phyloP scores from a whole-genome alignment of 2,797 vertebrate genomes.

The Eospalax fontanierii region DNA sequence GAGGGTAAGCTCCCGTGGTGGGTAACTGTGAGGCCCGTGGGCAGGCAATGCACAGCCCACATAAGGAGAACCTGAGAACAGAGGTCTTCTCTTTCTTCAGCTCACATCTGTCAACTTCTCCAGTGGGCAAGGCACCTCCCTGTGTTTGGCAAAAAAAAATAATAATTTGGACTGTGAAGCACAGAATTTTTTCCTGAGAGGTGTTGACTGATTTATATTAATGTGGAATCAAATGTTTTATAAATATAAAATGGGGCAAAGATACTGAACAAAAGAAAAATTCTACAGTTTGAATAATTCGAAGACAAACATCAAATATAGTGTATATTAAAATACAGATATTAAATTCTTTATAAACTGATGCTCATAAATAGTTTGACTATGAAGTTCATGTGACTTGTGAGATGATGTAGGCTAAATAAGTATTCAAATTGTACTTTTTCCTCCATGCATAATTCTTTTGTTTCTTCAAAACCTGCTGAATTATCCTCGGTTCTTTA shows the following conservation, averaged over 20 bases:
- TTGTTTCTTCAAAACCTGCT: neutral
- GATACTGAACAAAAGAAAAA: neutral
- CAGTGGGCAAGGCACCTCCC: neutral
- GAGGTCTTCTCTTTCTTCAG: conserved; percentile 1
- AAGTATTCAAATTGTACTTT: conserved; percentile 6
- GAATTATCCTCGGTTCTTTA: neutral
- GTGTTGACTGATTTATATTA: conserved; percentile 22
- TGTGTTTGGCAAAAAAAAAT: conserved; percentile 53
- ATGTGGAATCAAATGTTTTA: conserved; percentile 43
- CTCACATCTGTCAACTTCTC: conserved; percentile 36
- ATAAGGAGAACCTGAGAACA: neutral
- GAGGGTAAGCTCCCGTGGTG: conserved; percentile 42
- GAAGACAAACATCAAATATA: conserved; percentile 1
- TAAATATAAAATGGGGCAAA: conserved; percentile 39
- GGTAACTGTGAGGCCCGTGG: neutral
- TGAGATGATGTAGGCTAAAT: neutral
- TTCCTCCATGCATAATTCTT: neutral
- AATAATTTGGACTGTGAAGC: conserved; percentile 8
- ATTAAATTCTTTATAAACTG: neutral
- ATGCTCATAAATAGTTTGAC: neutral
- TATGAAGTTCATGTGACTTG: neutral
- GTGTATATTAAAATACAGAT: neutral
- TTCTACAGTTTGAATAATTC: conserved; percentile 27
- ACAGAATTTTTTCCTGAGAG: neutral
- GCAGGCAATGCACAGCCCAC: neutral